Evolutionary conservation across 2,888 invertebrate genomes (phyloP), one percentile per base, ranked within the genome.

Genomic region (Hedya salicella): DNA sequence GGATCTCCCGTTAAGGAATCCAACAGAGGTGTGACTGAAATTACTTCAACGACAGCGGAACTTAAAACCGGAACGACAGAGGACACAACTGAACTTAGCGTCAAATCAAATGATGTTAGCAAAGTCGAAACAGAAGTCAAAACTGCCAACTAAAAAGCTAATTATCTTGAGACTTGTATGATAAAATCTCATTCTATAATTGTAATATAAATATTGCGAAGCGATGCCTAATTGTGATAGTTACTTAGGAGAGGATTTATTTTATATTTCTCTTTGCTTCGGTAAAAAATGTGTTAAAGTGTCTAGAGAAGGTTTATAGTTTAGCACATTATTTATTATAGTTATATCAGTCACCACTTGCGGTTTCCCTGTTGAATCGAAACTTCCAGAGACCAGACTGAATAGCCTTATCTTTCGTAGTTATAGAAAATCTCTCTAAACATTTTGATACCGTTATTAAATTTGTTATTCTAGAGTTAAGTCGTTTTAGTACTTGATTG

Each of bases 201-300:
- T 69, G 49, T 64, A 56, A 57, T 70, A 69, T 71, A 56, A 59
- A 50, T 71, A 69, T 70, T 72, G 67, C 70, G 53, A 73, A 72
- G 72, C 73, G 70, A 73, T 69, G 67, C 62, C 46, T 71, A 66
- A 70, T 73, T 73, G 75, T 76, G 73, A 73, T 71, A 67, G 68
- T 57, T 71, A 68, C 60, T 68, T 67, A 63, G 50, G 67, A 69
- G 54, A 61, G 68, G 50, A 32, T 52, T 52, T 59, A 49, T 16
- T 65, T 59, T 52, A 1, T 17, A 46, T 13, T 46, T 52, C n/a
- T 46, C 39, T 65, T 44, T 42, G 50, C 42, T 13, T 59, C 30
- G 25, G 21, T 16, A 13, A 50, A 49, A 57, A 44, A 21, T 14
- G 64, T 50, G 16, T 64, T 46, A 52, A 60, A 60, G 59, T 65